A percentile compares a stretch with the other conserved stretches of the same genome.
Conservation (phyloP, 1,140 invertebrate species). For the Anoplolepis gracilipes region DNA sequence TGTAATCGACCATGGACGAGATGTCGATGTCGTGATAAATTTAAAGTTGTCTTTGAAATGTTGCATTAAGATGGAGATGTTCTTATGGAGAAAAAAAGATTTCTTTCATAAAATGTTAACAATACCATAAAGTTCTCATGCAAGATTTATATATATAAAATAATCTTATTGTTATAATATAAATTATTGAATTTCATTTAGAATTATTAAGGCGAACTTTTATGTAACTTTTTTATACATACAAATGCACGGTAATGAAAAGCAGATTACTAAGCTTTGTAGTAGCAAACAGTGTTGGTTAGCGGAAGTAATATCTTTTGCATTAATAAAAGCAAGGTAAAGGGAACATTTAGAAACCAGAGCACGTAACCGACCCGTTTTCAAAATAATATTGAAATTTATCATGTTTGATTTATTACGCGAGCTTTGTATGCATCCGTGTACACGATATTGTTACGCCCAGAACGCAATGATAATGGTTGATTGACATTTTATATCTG, state of each 20-base stretch:
- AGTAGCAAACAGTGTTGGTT: neutral
- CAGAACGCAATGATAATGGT: neutral
- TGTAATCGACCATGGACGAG: constrained; percentile 13
- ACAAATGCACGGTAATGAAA: constrained; percentile 27
- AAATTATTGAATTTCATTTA: neutral
- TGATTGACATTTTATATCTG: constrained; percentile 28
- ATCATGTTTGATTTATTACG: constrained; percentile 32
- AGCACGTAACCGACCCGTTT: constrained; percentile 29
- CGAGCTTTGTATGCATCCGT: neutral
- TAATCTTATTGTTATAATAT: too few relatives aligned
- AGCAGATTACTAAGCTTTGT: constrained; percentile 29
- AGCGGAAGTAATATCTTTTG: constrained; percentile 46
- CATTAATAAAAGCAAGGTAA: constrained; percentile 29
- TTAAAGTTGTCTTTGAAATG: constrained; percentile 26
- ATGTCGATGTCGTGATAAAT: constrained; percentile 15
- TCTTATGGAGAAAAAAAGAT: neutral
- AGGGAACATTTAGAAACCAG: neutral
- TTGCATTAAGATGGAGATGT: constrained; percentile 18
- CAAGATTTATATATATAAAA: neutral
- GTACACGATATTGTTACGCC: neutral
- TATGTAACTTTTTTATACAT: constrained; percentile 6
- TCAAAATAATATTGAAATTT: constrained; percentile 50
- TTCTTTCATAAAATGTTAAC: neutral
- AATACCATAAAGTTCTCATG: neutral
- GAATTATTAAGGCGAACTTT: neutral